A percentile compares a stretch with the other conserved stretches of the same genome.
Evolutionary conservation across 2,797 vertebrate species (phyloP).

Genomic region (Girardinus metallicus): DNA sequence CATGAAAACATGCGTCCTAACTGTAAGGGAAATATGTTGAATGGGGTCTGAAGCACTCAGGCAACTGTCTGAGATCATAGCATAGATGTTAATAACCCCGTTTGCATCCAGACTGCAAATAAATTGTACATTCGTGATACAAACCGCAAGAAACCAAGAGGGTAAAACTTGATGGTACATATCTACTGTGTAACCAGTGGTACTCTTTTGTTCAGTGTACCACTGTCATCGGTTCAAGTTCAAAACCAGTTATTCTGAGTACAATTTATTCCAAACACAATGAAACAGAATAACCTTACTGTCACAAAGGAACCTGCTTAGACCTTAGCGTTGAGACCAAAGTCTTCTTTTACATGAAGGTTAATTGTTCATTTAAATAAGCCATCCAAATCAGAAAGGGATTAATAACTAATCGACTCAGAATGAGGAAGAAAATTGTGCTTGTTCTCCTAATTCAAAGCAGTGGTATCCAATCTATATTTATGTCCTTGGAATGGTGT

Average conservation of each 20-base stretch:
- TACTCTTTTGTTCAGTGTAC: not conserved
- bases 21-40: no score
- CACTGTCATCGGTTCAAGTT: not conserved
- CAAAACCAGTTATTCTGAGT: not conserved
- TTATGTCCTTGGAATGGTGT: conserved; percentile 63
- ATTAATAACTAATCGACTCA: conserved; percentile 75
- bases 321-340: conserved; percentile 11
- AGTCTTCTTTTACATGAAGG: conserved; percentile 61
- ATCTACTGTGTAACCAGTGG: not conserved
- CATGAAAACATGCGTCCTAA: no score
- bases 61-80: no score
- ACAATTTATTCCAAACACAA: not conserved
- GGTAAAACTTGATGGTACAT: not conserved
- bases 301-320: not conserved
- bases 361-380: conserved; percentile 60
- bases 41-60: no score
- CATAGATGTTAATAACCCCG: no score
- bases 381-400: conserved; percentile 55
- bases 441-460: conserved; percentile 56
- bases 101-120: no score
- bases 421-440: conserved; percentile 68
- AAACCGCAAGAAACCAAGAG: no score
- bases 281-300: not conserved
- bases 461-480: conserved; percentile 63
- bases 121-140: no score